Evolutionary conservation across 2,113 vertebrate genomes (phyloP).

Genomic region (Hiodon tergisus): DNA sequence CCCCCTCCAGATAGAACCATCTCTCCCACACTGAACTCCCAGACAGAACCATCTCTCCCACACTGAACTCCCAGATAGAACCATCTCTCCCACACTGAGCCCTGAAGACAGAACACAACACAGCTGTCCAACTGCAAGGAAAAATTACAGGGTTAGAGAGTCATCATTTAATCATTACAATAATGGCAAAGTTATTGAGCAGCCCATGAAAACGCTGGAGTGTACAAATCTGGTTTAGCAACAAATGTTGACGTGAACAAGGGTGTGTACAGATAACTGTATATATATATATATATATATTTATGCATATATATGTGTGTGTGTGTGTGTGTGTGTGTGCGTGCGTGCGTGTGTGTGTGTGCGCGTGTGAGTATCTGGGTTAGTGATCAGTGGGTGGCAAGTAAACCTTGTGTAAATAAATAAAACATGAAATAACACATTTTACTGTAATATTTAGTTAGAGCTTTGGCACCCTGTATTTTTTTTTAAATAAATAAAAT

Average conservation of each 20-base stretch:
- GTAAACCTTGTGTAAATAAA: conserved; percentile 45
- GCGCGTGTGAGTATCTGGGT: too few species aligned
- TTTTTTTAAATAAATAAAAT: conserved; percentile 70
- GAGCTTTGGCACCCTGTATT: conserved; percentile 61
- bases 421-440: conserved; percentile 66
- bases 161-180: conserved; percentile 59
- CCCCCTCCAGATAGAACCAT: neutral
- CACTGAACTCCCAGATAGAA: too few species aligned
- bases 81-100: conserved; percentile 31
- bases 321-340: neutral
- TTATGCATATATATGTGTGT: conserved; percentile 39
- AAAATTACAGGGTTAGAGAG: conserved; percentile 50
- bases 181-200: conserved; percentile 54
- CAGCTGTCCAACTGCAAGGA: conserved; percentile 39
- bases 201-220: conserved; percentile 48
- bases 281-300: conserved; percentile 30
- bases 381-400: conserved; percentile 31
- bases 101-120: conserved; percentile 10
- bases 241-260: conserved; percentile 28
- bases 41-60: too few species aligned
- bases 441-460: conserved; percentile 50
- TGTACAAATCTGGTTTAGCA: conserved; percentile 50
- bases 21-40: too few species aligned
- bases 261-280: conserved; percentile 42
- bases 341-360: too few species aligned